Percentiles rank a stretch among this genome's conserved stretches.
These are phyloP conservation scores for Sibirionetta formosa DNA, from an alignment of 2,797 vertebrate genomes.

Conservation along the genomic window DNA sequence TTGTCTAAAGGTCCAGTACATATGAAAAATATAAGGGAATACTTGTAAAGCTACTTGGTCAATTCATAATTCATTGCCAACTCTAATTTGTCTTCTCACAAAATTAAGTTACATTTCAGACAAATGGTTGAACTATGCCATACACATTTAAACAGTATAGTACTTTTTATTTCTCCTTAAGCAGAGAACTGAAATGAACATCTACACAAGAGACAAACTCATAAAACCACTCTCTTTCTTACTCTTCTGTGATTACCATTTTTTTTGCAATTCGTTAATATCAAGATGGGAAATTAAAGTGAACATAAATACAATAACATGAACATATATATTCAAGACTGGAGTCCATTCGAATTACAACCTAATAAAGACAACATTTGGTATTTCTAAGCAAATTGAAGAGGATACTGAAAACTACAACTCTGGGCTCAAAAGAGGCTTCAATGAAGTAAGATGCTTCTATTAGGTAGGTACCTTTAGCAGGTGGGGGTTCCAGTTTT, in stretches of 20 bases:
- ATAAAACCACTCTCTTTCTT: neutral
- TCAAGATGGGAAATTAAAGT: neutral
- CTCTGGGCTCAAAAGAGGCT: neutral
- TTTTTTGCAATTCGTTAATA: neutral
- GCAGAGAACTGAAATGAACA: neutral
- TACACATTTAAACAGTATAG: neutral
- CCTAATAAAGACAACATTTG: neutral
- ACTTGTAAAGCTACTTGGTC: neutral
- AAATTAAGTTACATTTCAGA: neutral
- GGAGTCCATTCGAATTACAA: neutral
- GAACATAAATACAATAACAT: neutral
- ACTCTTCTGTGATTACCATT: neutral
- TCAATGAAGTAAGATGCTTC: conserved; percentile 17
- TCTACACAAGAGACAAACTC: neutral
- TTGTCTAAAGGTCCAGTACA: neutral
- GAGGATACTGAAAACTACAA: neutral
- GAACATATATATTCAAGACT: neutral
- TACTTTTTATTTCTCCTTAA: neutral
- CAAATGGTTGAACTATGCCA: neutral
- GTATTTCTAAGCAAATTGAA: neutral
- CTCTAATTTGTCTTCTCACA: neutral
- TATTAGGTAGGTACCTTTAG: conserved; percentile 86
- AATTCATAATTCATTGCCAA: neutral
- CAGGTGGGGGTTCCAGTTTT: conserved; percentile 80
- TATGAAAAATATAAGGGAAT: neutral